These are phyloP conservation scores for Sus scrofa DNA, from an alignment of 2,113 vertebrate genomes.

Conservation along the genomic window DNA sequence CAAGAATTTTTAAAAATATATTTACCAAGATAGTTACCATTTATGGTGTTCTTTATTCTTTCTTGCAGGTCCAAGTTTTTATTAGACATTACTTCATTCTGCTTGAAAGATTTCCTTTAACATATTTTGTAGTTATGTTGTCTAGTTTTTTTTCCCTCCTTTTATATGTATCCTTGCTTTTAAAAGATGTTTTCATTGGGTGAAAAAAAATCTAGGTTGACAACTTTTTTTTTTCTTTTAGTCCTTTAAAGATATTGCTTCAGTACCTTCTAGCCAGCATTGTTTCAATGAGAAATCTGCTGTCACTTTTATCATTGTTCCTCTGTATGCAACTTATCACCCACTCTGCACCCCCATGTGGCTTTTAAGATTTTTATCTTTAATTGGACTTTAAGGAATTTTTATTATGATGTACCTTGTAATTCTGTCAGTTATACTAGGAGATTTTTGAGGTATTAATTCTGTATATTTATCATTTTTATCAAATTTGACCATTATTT, in stretches of 20 bases:
- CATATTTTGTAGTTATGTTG: background rate
- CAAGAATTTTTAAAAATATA: background rate
- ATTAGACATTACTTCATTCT: background rate
- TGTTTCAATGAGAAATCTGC: background rate
- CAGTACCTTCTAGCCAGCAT: background rate
- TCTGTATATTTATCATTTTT: background rate
- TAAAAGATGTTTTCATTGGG: conserved; percentile 7
- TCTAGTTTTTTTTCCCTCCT: background rate
- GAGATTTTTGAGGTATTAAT: background rate
- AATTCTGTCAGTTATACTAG: background rate
- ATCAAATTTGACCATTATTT: background rate
- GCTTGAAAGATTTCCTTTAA: background rate
- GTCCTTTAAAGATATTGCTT: background rate
- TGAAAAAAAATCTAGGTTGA: background rate
- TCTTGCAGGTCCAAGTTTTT: background rate
- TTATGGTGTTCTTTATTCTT: background rate
- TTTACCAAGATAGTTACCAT: background rate
- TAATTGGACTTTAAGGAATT: background rate
- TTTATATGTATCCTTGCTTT: conserved; percentile 7
- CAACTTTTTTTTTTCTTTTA: background rate
- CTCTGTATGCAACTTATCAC: background rate
- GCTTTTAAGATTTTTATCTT: background rate
- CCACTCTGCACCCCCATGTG: background rate
- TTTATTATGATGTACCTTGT: background rate
- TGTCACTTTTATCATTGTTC: background rate